Evolutionary conservation across 2,888 invertebrate species (phyloP), one percentile per base, ranked within the genome.

Genomic region (Lepidocyrtinus sp.): DNA sequence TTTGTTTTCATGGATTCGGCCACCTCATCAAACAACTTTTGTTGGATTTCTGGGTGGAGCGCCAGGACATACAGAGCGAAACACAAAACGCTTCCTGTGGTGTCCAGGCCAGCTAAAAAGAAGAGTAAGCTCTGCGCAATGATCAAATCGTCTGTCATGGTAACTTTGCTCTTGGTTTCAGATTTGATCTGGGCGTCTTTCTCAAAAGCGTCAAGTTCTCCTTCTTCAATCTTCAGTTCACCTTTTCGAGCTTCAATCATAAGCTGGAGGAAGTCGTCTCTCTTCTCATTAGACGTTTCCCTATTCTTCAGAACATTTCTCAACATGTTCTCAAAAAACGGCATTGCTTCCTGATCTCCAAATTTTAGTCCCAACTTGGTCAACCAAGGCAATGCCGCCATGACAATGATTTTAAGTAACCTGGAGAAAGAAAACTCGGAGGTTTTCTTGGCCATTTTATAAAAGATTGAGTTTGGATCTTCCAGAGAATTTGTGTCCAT

Each of bases 391-490:
- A 76, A 0, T 9, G 59, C 1, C 17, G 79, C 17, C 5, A 70
- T 1, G 1, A 81, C 1, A 1, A 81, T 46, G 1, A 64, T 15
- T 12, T 72, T 81, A 1, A 74, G 0, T 5, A 78, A 19, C 46
- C 81, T 72, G 24, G 59, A 0, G 1, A 73, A 17, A 3, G 74
- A 74, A 19, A 74, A 64, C n/a, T 67, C 70, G 1, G 80, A 80
- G 9, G 76, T 59, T 15, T 87, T 67, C 50, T 76, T 75, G 0
- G 84, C 81, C 83, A 85, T 84, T 64, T 81, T 25, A 87, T 87
- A 68, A 89, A 90, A 45, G 88, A 89, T 1, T 87, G 90, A 84
- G 25, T 90, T 88, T 0, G 67, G 65, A 22, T 87, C 81, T 26
- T 63, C 63, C 7, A 83, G 22, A 0, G 81, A 70, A 7, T 75